A percentile compares a stretch with the other conserved stretches of the same genome.
phyloP scores from a whole-genome alignment of 2,888 invertebrate genomes.

The Tyria jacobaeae region DNA sequence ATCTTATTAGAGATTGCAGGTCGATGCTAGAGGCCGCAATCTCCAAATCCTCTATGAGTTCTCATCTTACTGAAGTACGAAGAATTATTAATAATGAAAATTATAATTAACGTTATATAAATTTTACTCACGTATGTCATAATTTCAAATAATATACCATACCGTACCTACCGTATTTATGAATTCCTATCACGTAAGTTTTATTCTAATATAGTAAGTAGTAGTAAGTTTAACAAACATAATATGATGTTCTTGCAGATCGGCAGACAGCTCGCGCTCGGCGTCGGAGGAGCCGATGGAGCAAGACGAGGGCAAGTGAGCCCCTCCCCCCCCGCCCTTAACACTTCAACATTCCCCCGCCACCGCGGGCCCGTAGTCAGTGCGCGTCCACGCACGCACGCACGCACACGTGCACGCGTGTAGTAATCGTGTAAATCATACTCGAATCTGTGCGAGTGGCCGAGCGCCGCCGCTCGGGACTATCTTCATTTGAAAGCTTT shows the following conservation, averaged over 20 bases:
- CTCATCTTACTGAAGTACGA: no score
- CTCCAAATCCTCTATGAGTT: no score
- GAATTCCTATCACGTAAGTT: no score
- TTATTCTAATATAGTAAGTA: no score
- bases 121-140: no score
- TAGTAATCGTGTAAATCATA: constrained; percentile 16
- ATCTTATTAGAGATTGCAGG: no score
- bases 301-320: constrained; percentile 93
- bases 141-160: no score
- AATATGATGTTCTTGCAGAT: constrained; percentile 50
- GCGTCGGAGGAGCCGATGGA: constrained; percentile 94
- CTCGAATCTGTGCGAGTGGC: constrained; percentile 31
- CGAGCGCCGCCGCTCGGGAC: constrained; percentile 28
- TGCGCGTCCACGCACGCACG: neutral
- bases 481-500: constrained; percentile 82
- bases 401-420: neutral
- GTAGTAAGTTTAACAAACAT: neutral
- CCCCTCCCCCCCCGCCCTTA: constrained; percentile 25
- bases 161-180: no score
- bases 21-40: no score
- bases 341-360: constrained; percentile 46
- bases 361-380: constrained; percentile 17
- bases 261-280: constrained; percentile 89
- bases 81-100: no score
- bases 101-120: no score